Percentiles rank a stretch among this genome's conserved stretches.
Evolutionary conservation across 2,888 invertebrate species (phyloP).

Genomic region (Hanleya hanleyi): DNA sequence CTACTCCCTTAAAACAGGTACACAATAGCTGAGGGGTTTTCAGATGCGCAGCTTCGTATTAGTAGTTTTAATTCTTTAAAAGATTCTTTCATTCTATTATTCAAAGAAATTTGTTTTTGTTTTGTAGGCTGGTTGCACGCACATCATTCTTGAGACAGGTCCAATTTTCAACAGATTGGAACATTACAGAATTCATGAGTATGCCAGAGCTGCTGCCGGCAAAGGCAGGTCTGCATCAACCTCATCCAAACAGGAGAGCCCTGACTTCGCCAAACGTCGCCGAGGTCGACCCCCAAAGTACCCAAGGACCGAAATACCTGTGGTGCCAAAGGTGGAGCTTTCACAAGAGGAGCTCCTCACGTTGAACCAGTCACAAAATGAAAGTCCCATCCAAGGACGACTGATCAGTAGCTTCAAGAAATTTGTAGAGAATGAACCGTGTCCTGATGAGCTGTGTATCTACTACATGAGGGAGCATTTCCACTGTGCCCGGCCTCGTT

Average conservation of each 20-base stretch:
- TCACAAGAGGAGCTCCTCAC: slow-evolving; percentile 6
- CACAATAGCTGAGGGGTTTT: too few species aligned
- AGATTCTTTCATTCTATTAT: too few species aligned
- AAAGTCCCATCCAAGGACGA: slow-evolving; percentile 13
- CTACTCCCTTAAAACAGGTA: too few species aligned
- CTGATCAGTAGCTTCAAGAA: slow-evolving; percentile 62
- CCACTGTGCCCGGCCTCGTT: slow-evolving; percentile 88
- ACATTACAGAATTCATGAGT: slow-evolving; percentile 90
- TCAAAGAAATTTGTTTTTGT: slow-evolving; percentile 6
- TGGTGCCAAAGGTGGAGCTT: slow-evolving; percentile 66
- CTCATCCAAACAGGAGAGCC: slow-evolving; percentile 25
- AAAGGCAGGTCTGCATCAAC: slow-evolving; percentile 29
- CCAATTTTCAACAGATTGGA: slow-evolving; percentile 79
- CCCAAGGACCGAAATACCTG: slow-evolving; percentile 70
- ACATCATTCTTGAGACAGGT: slow-evolving; percentile 76
- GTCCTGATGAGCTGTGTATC: slow-evolving; percentile 83
- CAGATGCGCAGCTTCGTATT: too few species aligned
- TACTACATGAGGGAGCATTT: slow-evolving; percentile 83
- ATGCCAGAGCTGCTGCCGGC: slow-evolving; percentile 73
- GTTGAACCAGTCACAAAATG: slow-evolving; percentile 31
- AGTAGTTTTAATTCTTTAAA: too few species aligned
- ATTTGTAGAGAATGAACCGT: slow-evolving; percentile 75
- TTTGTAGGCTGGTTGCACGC: slow-evolving; percentile 64
- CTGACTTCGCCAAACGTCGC: slow-evolving; percentile 81
- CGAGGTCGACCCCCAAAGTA: slow-evolving; percentile 98